Conservation (phyloP, 2,797 vertebrate species). For the Molossus alvarezi region DNA sequence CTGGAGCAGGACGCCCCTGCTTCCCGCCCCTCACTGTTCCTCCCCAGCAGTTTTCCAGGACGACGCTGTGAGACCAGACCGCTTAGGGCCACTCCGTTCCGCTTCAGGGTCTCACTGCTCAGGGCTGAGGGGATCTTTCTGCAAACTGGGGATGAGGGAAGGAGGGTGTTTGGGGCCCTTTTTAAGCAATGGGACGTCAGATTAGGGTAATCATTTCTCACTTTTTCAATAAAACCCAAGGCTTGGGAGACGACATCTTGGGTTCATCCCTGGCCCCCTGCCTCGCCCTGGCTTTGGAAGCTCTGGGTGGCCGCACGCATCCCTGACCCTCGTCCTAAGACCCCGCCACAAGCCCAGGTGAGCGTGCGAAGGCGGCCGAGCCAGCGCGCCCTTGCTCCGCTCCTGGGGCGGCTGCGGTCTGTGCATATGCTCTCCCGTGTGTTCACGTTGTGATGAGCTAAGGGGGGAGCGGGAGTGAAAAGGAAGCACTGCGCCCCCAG, state of each 20-base stretch:
- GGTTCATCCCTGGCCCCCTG: background rate
- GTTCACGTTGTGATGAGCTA: rapidly evolving
- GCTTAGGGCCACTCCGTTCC: background rate
- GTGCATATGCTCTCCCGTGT: background rate
- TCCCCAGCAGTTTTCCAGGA: background rate
- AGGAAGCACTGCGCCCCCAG: background rate
- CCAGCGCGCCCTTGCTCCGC: background rate
- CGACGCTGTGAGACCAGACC: background rate
- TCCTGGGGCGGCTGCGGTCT: background rate
- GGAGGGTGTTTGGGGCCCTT: background rate
- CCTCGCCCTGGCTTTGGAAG: background rate
- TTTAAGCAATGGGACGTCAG: background rate
- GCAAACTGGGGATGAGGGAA: background rate
- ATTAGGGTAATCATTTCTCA: background rate
- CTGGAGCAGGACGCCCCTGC: background rate
- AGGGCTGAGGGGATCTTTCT: background rate
- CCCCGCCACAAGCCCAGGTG: background rate
- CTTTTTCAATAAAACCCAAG: background rate
- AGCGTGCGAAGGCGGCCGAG: background rate
- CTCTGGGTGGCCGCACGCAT: background rate
- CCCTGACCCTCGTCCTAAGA: background rate
- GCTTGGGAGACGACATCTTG: background rate
- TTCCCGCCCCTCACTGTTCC: background rate
- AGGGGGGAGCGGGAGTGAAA: background rate
- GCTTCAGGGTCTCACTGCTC: background rate